Base-by-base conservation (phyloP, 2,113 vertebrate genomes). In the Antennarius striatus region DNA sequence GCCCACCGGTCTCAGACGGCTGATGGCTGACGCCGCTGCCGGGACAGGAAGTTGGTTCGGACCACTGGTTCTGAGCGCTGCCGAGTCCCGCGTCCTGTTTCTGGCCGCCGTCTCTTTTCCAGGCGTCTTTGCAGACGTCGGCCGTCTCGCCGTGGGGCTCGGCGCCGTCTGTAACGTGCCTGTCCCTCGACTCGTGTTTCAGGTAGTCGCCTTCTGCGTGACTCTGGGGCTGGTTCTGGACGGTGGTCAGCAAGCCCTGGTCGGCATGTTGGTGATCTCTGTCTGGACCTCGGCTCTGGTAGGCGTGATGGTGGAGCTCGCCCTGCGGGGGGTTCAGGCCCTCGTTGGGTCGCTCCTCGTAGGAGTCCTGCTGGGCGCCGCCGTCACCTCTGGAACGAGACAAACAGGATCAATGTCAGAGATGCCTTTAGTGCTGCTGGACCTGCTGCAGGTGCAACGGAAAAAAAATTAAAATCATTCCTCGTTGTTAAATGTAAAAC, bases 321-420 rank as follows among this genome's bases (percentile, higher is more conserved):
- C 91, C 90, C 28, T 81, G 71, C 32, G 86, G 71, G 42, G 82
- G 80, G 3, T 85, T 76, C 40, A 84, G 81, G 70, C 93, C 92
- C 10, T 97, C 95, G 29, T 90, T 94, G 52, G 90, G 72, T 73
- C 93, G 91, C 28, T 98, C 95, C 75, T 96, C 96, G 85, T 96
- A 95, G 6, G 93, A 91, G 72, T 94, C 95, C 55, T 92, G 93
- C 71, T 93, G 95, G 48, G 93, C 91, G 75, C 93, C 93, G 50
- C 85, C 83, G 65, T 95, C 95, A 72, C 73, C 93, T 90, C 98
- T 98, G 87, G 77, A 79, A 89, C 82, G 17, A 43, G 29, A 55
- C 10, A 46, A 11, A 66, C 36, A 63, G 42, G 10, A 30, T 66
- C 4, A 75, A 62, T 17, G n/a, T 4, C 32, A 51, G 17, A 28